phyloP scores from a whole-genome alignment of 2,888 invertebrate genomes.

The Monochamus alternatus region DNA sequence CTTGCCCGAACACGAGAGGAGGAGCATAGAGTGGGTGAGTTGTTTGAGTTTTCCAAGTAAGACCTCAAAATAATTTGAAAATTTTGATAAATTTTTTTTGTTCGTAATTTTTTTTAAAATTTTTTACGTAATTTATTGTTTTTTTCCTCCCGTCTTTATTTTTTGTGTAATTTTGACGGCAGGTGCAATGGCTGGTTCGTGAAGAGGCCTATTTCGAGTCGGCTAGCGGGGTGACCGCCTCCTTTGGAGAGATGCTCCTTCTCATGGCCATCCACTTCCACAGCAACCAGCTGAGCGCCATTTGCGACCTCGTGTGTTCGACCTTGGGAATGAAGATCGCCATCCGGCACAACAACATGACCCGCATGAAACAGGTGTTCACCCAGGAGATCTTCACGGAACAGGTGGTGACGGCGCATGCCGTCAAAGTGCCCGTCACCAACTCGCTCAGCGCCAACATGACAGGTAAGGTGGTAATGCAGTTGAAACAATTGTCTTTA shows the following conservation, averaged over 20 bases:
- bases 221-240: slow-evolving; percentile 88
- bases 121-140: too few relatives aligned
- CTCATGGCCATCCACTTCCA: slow-evolving; percentile 98
- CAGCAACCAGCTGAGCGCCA: slow-evolving; percentile 93
- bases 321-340: slow-evolving; percentile 96
- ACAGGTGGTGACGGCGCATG: slow-evolving; percentile 96
- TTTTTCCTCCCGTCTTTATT: too few relatives aligned
- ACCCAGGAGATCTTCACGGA: slow-evolving; percentile 98
- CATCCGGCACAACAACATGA: slow-evolving; percentile 88
- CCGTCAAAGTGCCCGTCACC: slow-evolving; percentile 96
- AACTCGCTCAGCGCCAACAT: slow-evolving; percentile 89
- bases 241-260: slow-evolving; percentile 96
- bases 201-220: slow-evolving; percentile 93
- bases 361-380: slow-evolving; percentile 93
- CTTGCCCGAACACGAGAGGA: slow-evolving; percentile 85
- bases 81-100: too few relatives aligned
- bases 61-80: too few relatives aligned
- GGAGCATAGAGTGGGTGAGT: slow-evolving; percentile 88
- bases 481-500: too few relatives aligned
- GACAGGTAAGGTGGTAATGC: slow-evolving; percentile 67
- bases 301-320: slow-evolving; percentile 94
- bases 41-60: too few relatives aligned
- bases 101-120: too few relatives aligned
- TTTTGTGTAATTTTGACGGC: neutral
- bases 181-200: slow-evolving; percentile 89